These are phyloP conservation scores for Erebia ligea DNA, from an alignment of 2,888 invertebrate genomes.

Conservation along the genomic window DNA sequence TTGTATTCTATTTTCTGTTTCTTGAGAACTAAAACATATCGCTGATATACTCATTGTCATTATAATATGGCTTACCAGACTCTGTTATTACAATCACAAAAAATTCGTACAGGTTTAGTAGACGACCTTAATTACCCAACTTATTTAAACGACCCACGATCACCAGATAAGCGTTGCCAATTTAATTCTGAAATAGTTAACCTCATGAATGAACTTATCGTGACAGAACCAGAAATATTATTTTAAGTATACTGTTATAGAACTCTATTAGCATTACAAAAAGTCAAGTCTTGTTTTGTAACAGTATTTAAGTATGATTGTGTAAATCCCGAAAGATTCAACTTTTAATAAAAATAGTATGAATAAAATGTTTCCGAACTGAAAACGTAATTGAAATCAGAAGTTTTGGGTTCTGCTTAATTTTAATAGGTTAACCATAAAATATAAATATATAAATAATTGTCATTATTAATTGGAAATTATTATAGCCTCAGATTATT, in stretches of 20 bases:
- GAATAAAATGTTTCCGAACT: too few relatives aligned
- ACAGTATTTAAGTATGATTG: too few relatives aligned
- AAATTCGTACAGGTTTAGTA: background rate
- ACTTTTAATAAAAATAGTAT: background rate
- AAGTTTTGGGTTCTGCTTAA: background rate
- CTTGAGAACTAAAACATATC: too few relatives aligned
- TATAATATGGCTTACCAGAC: too few relatives aligned
- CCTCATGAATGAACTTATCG: slow-evolving; percentile 15
- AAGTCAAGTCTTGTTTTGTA: background rate
- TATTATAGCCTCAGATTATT: background rate
- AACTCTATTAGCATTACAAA: background rate
- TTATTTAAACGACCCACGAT: slow-evolving; percentile 20
- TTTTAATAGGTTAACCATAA: background rate
- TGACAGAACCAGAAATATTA: background rate
- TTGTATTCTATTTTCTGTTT: too few relatives aligned
- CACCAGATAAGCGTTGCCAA: slow-evolving; percentile 43
- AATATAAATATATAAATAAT: too few relatives aligned
- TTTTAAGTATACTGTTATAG: background rate
- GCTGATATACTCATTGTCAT: too few relatives aligned
- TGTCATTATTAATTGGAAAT: background rate
- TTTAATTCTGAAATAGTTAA: slow-evolving; percentile 52
- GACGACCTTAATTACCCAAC: slow-evolving; percentile 27
- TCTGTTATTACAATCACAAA: background rate
- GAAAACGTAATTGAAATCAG: too few relatives aligned
- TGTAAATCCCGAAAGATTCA: background rate